Evolutionary conservation across 2,113 vertebrate species (phyloP).

Genomic region (Hippoglossus stenolepis): DNA sequence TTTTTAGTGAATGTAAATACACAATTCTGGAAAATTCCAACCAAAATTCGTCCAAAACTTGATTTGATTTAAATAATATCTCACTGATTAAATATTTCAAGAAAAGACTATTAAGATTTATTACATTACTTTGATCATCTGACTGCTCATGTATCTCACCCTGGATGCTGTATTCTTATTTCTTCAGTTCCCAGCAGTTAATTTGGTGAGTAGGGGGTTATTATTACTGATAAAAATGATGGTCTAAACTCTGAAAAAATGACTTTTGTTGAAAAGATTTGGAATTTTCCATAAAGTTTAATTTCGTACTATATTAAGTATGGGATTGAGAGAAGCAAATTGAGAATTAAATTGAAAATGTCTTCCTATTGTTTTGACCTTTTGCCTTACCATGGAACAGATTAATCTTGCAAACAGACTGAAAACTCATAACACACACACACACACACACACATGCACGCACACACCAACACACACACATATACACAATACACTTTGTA

Average conservation of each 20-base stretch:
- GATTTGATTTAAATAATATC: background rate
- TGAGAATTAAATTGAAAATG: conserved; percentile 17
- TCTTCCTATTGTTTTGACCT: conserved; percentile 30
- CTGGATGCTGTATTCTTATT: too few relatives aligned
- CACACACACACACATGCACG: background rate
- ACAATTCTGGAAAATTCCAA: too few relatives aligned
- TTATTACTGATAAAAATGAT: background rate
- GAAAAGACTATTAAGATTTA: background rate
- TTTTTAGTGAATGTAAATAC: too few relatives aligned
- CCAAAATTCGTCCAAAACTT: background rate
- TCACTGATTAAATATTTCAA: background rate
- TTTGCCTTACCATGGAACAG: conserved; percentile 32
- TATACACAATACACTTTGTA: conserved; percentile 43
- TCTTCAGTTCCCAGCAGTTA: background rate
- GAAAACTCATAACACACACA: conserved; percentile 16
- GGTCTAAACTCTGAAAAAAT: background rate
- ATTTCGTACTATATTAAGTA: background rate
- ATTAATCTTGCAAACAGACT: conserved; percentile 50
- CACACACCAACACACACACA: conserved; percentile 7
- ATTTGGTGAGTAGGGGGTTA: background rate
- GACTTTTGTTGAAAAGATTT: background rate
- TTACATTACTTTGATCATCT: background rate
- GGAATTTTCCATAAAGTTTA: background rate
- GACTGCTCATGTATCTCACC: too few relatives aligned
- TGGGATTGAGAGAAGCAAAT: conserved; percentile 1